Evolutionary conservation across 2,797 vertebrate genomes (phyloP).

Genomic region (Potorous gilbertii): DNA sequence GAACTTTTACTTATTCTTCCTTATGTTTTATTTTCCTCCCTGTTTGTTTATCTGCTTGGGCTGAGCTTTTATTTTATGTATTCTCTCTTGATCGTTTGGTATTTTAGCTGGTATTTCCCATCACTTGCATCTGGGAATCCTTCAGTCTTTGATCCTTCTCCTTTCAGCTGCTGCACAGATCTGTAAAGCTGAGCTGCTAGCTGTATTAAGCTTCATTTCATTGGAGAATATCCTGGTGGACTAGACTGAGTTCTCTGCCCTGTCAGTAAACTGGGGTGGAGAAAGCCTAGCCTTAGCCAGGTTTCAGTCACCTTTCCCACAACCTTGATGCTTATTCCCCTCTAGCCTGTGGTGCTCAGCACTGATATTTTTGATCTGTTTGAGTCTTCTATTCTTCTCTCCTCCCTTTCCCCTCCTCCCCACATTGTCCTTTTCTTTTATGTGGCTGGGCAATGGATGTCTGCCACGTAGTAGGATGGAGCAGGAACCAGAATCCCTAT

Average conservation of each 20-base stretch:
- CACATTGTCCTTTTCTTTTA: background rate
- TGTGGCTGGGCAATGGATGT: background rate
- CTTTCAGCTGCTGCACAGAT: background rate
- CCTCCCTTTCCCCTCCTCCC: background rate
- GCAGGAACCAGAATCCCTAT: background rate
- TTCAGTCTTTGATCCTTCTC: background rate
- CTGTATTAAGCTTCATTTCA: background rate
- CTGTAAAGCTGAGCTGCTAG: background rate
- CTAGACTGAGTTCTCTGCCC: background rate
- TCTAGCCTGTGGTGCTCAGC: background rate
- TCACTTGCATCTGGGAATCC: background rate
- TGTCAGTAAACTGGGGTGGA: background rate
- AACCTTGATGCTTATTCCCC: background rate
- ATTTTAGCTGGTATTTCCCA: background rate
- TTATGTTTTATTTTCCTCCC: background rate
- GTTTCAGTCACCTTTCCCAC: background rate
- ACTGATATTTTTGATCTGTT: background rate
- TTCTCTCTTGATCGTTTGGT: background rate
- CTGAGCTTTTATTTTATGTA: background rate
- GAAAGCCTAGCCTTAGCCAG: background rate
- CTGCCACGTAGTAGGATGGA: background rate
- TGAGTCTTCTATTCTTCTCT: background rate
- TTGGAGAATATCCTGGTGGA: background rate
- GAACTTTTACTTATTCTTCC: background rate
- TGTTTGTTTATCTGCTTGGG: background rate